Conservation (phyloP, 1,140 invertebrate species). For the Neoseiulus cucumeris region DNA sequence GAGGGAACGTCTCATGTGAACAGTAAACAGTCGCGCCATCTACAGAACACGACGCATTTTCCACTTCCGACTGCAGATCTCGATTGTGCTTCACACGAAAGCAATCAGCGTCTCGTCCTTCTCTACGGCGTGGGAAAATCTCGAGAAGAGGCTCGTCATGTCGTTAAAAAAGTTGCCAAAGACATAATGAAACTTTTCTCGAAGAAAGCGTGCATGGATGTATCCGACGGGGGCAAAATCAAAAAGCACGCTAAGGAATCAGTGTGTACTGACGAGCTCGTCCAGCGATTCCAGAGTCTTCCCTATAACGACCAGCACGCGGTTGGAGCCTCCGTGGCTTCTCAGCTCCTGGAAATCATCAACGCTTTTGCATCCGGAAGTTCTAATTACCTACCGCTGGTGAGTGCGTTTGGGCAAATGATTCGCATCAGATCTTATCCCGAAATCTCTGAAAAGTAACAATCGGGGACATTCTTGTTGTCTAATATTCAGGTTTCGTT, state of each 20-base stretch:
- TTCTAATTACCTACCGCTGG: constrained; percentile 74
- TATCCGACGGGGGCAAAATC: constrained; percentile 44
- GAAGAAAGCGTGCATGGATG: constrained; percentile 88
- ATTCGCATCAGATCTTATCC: no score
- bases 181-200: constrained; percentile 86
- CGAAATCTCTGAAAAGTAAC: no score
- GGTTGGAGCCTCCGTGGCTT: constrained; percentile 60
- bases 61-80: constrained; percentile 65
- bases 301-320: constrained; percentile 92
- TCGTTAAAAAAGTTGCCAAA: constrained; percentile 80
- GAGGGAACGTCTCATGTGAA: constrained; percentile 9
- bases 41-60: constrained; percentile 75
- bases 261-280: constrained; percentile 68
- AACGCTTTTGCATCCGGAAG: constrained; percentile 45
- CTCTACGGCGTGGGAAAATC: constrained; percentile 82
- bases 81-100: constrained; percentile 50
- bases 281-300: constrained; percentile 58
- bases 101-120: constrained; percentile 83
- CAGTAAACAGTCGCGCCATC: constrained; percentile 45
- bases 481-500: no score
- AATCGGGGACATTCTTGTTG: no score
- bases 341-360: constrained; percentile 70
- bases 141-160: constrained; percentile 72
- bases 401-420: no score
- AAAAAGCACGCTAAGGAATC: constrained; percentile 37